Base-by-base conservation (phyloP, 2,888 invertebrate species). In the Punctoribates punctum region DNA sequence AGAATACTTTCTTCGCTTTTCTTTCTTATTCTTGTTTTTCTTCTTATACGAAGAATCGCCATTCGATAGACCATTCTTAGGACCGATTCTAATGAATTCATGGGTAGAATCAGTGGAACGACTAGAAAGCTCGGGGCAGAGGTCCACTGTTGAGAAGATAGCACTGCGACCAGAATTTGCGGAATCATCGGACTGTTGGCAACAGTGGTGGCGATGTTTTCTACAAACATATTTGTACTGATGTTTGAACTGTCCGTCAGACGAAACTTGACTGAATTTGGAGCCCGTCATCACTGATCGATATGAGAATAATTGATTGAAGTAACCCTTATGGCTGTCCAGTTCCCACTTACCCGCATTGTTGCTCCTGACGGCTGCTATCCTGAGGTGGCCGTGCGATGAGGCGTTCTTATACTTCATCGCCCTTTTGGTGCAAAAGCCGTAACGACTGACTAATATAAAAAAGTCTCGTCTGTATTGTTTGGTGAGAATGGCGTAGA, bases 401-500 rank as follows among this genome's bases (percentile, higher is more conserved):
- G 76, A 78, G 4, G 79, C 79, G n/a, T 79, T 78, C 38, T 79
- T 79, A 73, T 79, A 77, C n/a, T 75, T 74, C 23, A 77, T 74
- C 23, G 80, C 80, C n/a, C 79, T 75, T 38, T 79, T 73, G 9
- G 79, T 79, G 54, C 80, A 81, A 34, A 82, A 77, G 4, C 81
- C 81, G 75, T 82, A 91, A 85, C 89, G 88, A 2, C 89, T 88
- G 73, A 91, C 84, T 57, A 92, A 83, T 15, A 87, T 85, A 74
- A 89, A 87, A 27, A 92, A 86, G 83, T 94, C 93, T 80, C 89
- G 87, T 60, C 93, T 87, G 82, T 93, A 94, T 84, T 93, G 93
- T 78, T 92, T 89, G 9, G 94, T 95, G 82, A 94, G 86, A 80
- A 95, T 91, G 23, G 93, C 94, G 84, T 95, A 96, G 3, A 96